Base-by-base conservation (phyloP, 2,113 vertebrate genomes). In the Calyptomena viridis region DNA sequence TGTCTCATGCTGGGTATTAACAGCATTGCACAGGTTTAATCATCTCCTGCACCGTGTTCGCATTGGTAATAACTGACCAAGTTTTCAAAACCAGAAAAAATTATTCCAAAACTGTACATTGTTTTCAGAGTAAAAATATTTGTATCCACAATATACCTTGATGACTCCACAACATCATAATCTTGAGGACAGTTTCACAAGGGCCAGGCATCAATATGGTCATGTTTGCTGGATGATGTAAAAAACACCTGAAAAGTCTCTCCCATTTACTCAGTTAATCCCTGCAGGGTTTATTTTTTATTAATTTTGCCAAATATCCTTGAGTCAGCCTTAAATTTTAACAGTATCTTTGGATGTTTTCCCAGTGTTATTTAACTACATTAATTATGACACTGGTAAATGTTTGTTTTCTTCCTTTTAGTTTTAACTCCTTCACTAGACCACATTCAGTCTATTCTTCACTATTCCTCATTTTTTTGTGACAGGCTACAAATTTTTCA, bases 21-120 rank as follows among this genome's bases (percentile, higher is more conserved):
- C 12, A 63, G 4, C 39, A 25, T 6, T 64, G 11, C 4, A 31
- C 44, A 24, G 12, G 49, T 60, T 17, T 15, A n/a, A 15, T 31
- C 8, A 22, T 6, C 21, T 46, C 30, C 39, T 42, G 33, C 14
- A 67, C 18, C 30, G 23, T 30, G 28, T 53, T 18, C 40, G 11
- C 21, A 47, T 4, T 5, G 6, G 3, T 14, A 30, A 14, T 5
- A 85, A 42, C 1, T 0, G 24, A 44, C 1, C 27, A 49, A 44
- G 19, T 44, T 82, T 89, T 52, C 47, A 93, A 81, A 93, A 49
- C 0, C 19, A 85, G 7, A 31, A 47, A 69, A 56, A 42, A 3
- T 1, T 11, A 33, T 5, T 14, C 11, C 22, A 0, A 75, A 89
- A 68, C 12, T 19, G 12, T 14, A 7, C 22, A 8, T 5, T 47